Evolutionary conservation across 2,888 invertebrate genomes (phyloP).

Genomic region (Aphrophora alni): DNA sequence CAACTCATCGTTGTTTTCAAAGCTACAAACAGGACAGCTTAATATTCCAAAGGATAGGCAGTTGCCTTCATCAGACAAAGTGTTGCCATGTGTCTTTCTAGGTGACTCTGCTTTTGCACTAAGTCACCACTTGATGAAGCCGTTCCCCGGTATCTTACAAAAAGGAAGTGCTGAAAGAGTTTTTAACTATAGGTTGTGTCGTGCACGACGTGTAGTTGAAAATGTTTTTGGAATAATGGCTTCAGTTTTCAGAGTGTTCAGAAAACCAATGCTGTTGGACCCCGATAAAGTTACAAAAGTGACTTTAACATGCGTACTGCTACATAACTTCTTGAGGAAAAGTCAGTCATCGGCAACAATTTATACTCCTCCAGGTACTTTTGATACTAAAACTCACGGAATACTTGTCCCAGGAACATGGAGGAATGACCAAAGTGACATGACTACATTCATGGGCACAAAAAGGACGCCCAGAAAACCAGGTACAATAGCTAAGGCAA

Average conservation of each 20-base stretch:
- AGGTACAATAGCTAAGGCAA: no score
- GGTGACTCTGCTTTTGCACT: not conserved
- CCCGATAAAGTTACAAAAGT: slow-evolving; percentile 46
- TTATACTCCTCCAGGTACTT: no score
- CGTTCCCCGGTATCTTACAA: slow-evolving; percentile 43
- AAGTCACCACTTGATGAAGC: slow-evolving; percentile 35
- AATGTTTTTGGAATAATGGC: slow-evolving; percentile 47
- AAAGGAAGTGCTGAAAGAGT: slow-evolving; percentile 46
- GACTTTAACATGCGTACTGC: slow-evolving; percentile 44
- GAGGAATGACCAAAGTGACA: no score
- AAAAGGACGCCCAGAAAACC: no score
- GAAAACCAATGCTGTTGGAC: slow-evolving; percentile 49
- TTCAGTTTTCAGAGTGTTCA: slow-evolving; percentile 45
- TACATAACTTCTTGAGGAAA: slow-evolving; percentile 50
- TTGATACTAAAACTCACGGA: no score
- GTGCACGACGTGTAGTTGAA: slow-evolving; percentile 51
- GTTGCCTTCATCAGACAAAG: not conserved
- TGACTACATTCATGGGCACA: no score
- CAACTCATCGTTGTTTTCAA: slow-evolving; percentile 34
- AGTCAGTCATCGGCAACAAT: slow-evolving; percentile 35
- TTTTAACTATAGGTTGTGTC: slow-evolving; percentile 52
- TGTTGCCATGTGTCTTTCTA: not conserved
- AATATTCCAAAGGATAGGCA: not conserved
- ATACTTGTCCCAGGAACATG: no score
- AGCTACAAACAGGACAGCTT: not conserved